These are phyloP conservation scores for Ethmia dodecea DNA, from an alignment of 2,888 invertebrate genomes.

Conservation along the genomic window DNA sequence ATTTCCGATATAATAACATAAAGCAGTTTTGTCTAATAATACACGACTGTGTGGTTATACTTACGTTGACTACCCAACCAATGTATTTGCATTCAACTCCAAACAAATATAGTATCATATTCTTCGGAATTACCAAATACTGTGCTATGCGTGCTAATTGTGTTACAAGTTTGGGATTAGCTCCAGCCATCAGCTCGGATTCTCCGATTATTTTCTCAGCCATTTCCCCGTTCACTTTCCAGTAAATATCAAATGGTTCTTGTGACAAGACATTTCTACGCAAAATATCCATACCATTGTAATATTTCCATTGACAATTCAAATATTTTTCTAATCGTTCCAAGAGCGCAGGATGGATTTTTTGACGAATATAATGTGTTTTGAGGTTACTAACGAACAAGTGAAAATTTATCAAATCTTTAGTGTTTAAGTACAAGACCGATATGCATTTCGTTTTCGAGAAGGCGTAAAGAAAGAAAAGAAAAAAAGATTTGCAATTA, in stretches of 20 bases:
- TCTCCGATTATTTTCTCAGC: slow-evolving; percentile 44
- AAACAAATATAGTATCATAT: slow-evolving; percentile 35
- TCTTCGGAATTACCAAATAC: slow-evolving; percentile 42
- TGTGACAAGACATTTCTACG: slow-evolving; percentile 36
- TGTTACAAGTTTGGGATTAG: slow-evolving; percentile 39
- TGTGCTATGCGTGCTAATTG: slow-evolving; percentile 43
- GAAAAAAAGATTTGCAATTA: too few species aligned
- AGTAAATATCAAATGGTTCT: slow-evolving; percentile 52
- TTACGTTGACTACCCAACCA: slow-evolving; percentile 49
- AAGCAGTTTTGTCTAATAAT: too few species aligned
- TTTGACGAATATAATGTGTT: slow-evolving; percentile 37
- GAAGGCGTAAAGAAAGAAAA: slow-evolving; percentile 28
- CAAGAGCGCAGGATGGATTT: slow-evolving; percentile 43
- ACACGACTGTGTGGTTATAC: too few species aligned
- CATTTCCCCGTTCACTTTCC: slow-evolving; percentile 53
- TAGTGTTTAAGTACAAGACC: slow-evolving; percentile 38
- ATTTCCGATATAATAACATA: too few species aligned
- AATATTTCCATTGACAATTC: slow-evolving; percentile 57
- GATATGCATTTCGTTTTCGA: slow-evolving; percentile 34
- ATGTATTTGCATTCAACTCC: slow-evolving; percentile 40
- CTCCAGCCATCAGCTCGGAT: slow-evolving; percentile 36
- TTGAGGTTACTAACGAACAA: slow-evolving; percentile 43
- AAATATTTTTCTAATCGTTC: slow-evolving; percentile 46
- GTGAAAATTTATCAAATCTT: slow-evolving; percentile 37
- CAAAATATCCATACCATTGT: slow-evolving; percentile 45